Evolutionary conservation across 1,140 invertebrate genomes (phyloP), one percentile per base, ranked within the genome.

Genomic region (Microplitis mediator): DNA sequence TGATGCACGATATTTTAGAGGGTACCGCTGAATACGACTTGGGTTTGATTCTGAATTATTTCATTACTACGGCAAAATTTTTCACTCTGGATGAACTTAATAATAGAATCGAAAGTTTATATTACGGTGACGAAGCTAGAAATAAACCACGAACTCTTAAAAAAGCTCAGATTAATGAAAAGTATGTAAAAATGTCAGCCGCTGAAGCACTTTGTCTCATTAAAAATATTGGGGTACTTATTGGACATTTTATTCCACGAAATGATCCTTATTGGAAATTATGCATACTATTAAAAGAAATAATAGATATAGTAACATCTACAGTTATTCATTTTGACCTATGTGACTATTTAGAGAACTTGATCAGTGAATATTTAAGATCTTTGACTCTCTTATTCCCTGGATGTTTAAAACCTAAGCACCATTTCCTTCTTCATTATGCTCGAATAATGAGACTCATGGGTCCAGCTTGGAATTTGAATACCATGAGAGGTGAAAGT

Each of bases 1-100:
- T 60, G 11, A 69, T 69, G 67, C 67, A 69, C 14, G 67, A 69
- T 36, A 69, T 69, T 60, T 13, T 69, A 1, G 54, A 69, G 16
- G 52, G 52, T 35, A 39, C 34, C 31, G 36, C 31, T 14, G 23
- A 69, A 58, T 69, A 69, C 16, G 67, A 69, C 34, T 69, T 58
- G 13, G 32, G 52, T 39, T 16, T 69, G 4, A 60, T 69, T n/a
- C 3, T 69, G 0, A n/a, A 69, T 14, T 14, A 60, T 5, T 69
- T 58, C 14, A 34, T 69, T 9, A 1, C 23, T n/a, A 39, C 34
- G 4, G 23, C 14, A 13, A 69, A 56, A 14, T 36, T 58, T 31
- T 69, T 69, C 16, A 60, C 52, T 39, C 14, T 69, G 4, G 67
- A 56, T 23, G 13, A 13, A 4, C 9, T 60, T 13, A 69, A 69